Conservation (phyloP, 2,113 vertebrate genomes). For the Psittacula cyanocephala region DNA sequence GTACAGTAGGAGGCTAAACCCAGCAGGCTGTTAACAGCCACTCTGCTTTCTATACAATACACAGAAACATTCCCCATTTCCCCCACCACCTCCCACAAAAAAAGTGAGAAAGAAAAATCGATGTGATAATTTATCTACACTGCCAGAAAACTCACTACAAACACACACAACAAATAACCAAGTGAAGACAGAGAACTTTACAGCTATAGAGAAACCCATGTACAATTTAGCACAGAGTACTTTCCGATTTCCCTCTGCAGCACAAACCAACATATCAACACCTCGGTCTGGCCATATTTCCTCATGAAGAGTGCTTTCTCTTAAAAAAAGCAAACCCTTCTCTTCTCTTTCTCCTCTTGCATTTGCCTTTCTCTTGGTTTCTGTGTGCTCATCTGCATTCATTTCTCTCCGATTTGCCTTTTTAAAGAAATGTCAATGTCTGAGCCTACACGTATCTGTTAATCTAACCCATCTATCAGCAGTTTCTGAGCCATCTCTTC, state of each 20-base stretch:
- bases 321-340: background rate
- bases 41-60: background rate
- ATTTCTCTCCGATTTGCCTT: background rate
- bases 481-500: conserved; percentile 24
- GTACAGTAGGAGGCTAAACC: background rate
- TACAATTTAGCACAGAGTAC: background rate
- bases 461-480: conserved; percentile 53
- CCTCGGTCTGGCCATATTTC: background rate
- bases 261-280: background rate
- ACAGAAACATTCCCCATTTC: background rate
- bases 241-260: background rate
- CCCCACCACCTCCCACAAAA: background rate
- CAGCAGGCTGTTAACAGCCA: background rate
- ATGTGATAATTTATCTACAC: conserved; percentile 20
- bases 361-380: background rate
- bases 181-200: background rate
- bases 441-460: background rate
- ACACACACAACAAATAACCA: background rate
- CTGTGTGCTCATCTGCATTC: background rate
- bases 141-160: conserved; percentile 7
- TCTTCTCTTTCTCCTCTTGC: background rate
- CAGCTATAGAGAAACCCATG: background rate
- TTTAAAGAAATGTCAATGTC: background rate
- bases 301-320: background rate
- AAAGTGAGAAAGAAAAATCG: conserved; percentile 45